A percentile compares a stretch with the other conserved stretches of the same genome.
These are phyloP conservation scores for Thunnus thynnus DNA, from an alignment of 2,113 vertebrate species.

Conservation along the genomic window DNA sequence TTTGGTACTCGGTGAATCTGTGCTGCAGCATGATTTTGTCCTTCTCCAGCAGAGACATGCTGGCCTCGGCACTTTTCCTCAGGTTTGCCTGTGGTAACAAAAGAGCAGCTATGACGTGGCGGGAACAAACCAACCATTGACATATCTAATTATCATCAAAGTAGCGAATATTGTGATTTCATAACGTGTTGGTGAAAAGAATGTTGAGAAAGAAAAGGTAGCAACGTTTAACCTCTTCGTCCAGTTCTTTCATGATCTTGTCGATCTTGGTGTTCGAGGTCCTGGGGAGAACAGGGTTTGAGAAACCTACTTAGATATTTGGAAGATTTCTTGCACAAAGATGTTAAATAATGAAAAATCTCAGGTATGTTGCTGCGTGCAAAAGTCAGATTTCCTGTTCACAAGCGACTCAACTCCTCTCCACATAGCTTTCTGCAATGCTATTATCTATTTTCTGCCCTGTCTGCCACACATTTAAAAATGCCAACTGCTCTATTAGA, in stretches of 20 bases:
- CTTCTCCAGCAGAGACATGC: slow-evolving; percentile 93
- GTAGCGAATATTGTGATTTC: background rate
- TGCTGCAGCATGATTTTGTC: slow-evolving; percentile 96
- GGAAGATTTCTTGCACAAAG: background rate
- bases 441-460: background rate
- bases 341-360: background rate
- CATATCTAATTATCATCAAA: background rate
- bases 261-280: slow-evolving; percentile 94
- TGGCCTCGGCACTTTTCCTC: slow-evolving; percentile 90
- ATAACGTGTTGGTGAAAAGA: background rate
- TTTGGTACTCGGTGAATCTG: slow-evolving; percentile 93
- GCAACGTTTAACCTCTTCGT: slow-evolving; percentile 91
- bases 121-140: slow-evolving; percentile 1
- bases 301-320: slow-evolving; percentile 1
- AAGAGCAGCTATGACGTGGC: slow-evolving; percentile 20
- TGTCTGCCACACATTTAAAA: too few relatives aligned
- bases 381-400: slow-evolving; percentile 5
- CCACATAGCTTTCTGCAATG: background rate
- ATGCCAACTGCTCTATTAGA: background rate
- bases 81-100: slow-evolving; percentile 80
- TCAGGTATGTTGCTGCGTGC: background rate
- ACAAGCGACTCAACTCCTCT: background rate
- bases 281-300: slow-evolving; percentile 76
- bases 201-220: background rate
- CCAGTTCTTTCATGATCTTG: slow-evolving; percentile 97